A percentile compares a stretch with the other conserved stretches of the same genome.
phyloP scores from a whole-genome alignment of 2,888 invertebrate species.

The Agonopterix alstromeriana region DNA sequence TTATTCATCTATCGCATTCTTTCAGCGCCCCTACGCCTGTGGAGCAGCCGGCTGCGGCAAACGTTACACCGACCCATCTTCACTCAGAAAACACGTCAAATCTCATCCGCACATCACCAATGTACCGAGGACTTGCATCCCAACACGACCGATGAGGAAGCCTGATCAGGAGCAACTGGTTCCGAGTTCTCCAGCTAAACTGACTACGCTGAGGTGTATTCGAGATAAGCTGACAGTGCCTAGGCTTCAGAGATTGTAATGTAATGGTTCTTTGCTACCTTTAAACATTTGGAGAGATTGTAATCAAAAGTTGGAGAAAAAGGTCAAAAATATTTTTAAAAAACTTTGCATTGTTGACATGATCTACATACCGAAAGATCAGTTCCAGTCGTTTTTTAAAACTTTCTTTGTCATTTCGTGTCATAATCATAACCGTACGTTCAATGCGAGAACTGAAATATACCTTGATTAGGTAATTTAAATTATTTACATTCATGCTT shows the following conservation, averaged over 20 bases:
- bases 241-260: conserved; percentile 34
- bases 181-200: conserved; percentile 63
- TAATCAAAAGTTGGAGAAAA: no score
- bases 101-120: conserved; percentile 79
- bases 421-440: no score
- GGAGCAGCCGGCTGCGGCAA: conserved; percentile 91
- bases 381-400: no score
- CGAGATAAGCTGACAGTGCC: conserved; percentile 64
- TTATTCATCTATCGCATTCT: conserved; percentile 7
- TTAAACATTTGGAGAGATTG: no score
- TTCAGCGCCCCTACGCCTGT: conserved; percentile 94
- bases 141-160: conserved; percentile 42
- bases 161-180: conserved; percentile 50
- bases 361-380: no score
- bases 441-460: no score
- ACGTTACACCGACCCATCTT: conserved; percentile 96
- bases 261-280: no score
- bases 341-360: no score
- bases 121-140: conserved; percentile 57
- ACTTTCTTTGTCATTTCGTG: no score
- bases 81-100: conserved; percentile 94
- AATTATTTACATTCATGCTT: no score
- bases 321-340: no score
- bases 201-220: conserved; percentile 58
- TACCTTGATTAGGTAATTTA: no score